Percentiles rank a stretch among this genome's conserved stretches.
phyloP scores from a whole-genome alignment of 2,797 vertebrate genomes.

The Sandelia bainsii region DNA sequence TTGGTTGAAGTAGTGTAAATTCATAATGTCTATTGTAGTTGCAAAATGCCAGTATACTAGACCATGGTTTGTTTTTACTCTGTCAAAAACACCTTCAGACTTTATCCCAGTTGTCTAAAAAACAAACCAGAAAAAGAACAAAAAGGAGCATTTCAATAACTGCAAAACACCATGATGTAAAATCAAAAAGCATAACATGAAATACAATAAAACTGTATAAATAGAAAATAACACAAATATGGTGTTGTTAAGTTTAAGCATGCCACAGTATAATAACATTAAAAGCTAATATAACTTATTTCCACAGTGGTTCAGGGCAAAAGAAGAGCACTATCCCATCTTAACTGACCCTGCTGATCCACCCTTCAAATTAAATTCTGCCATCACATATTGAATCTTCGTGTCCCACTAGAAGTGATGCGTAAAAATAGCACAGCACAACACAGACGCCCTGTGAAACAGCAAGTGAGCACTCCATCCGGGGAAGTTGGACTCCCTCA shows the following conservation, averaged over 20 bases:
- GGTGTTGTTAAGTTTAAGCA: not conserved
- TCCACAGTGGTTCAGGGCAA: conserved; percentile 26
- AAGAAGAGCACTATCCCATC: not conserved
- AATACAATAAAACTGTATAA: conserved; percentile 17
- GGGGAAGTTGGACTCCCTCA: conserved; percentile 27
- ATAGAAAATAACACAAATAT: conserved; percentile 27
- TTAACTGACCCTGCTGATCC: conserved; percentile 27
- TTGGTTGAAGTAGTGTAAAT: no score
- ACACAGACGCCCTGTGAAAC: conserved; percentile 22
- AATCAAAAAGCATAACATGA: not conserved
- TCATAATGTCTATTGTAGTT: not conserved
- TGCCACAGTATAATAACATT: conserved; percentile 22
- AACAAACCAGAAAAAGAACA: not conserved
- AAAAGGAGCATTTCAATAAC: not conserved
- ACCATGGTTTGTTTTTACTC: not conserved
- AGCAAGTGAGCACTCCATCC: conserved; percentile 9
- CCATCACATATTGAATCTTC: conserved; percentile 38
- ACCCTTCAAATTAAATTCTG: conserved; percentile 36
- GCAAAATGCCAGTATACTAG: not conserved
- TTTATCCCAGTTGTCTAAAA: not conserved
- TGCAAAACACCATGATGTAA: not conserved
- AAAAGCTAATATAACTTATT: conserved; percentile 41
- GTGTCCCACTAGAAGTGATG: conserved; percentile 11
- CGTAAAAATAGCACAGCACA: conserved; percentile 45
- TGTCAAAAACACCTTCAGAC: not conserved